Conservation (phyloP, 2,113 vertebrate species). For the Cardinalis cardinalis region DNA sequence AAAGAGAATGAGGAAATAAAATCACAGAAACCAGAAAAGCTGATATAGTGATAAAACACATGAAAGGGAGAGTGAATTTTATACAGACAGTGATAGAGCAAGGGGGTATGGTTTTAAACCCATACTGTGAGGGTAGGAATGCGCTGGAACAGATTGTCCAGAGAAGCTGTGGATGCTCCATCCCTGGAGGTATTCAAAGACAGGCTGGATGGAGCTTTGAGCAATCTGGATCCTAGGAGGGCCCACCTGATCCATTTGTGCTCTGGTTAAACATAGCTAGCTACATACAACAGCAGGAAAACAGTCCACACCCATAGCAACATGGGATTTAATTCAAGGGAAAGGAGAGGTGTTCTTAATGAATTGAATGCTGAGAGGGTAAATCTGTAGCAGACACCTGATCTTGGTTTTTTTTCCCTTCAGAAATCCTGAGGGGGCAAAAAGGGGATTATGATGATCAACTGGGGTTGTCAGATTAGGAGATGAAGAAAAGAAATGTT, state of each 20-base stretch:
- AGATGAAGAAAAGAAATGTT: not conserved
- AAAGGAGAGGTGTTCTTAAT: not conserved
- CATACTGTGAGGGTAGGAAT: not conserved
- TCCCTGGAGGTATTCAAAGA: not conserved
- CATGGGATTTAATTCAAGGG: not conserved
- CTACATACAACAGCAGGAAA: not conserved
- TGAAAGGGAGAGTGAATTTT: not conserved
- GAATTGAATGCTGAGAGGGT: not conserved
- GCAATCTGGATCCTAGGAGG: not conserved
- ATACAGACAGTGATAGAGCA: not conserved
- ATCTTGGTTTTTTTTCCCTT: not conserved
- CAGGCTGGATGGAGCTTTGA: not conserved
- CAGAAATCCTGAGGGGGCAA: not conserved
- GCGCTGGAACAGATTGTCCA: not conserved
- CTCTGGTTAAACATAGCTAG: not conserved
- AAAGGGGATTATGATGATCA: not conserved
- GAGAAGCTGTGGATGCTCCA: not conserved
- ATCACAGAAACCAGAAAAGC: not conserved
- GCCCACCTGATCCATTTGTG: not conserved
- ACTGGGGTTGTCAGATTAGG: not conserved
- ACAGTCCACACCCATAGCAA: not conserved
- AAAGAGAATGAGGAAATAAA: not conserved
- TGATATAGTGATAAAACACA: not conserved
- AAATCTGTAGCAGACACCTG: not conserved
- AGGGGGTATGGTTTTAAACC: not conserved